phyloP scores from a whole-genome alignment of 2,888 invertebrate species.

The Shargacucullia verbasci region DNA sequence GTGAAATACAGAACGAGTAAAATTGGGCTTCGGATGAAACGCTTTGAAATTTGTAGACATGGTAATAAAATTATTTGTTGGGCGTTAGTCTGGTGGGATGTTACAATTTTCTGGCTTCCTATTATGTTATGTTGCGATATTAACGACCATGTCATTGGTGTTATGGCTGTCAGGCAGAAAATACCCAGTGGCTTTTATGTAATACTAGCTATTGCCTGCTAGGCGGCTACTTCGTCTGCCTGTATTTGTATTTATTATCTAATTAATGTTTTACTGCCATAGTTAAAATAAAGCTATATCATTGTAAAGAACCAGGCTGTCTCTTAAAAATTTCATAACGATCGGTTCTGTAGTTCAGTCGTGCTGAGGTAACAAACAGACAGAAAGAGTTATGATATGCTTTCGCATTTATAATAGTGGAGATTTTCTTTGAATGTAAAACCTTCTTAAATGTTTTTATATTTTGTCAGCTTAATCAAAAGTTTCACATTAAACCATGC shows the following conservation, averaged over 20 bases:
- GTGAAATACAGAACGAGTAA: slow-evolving; percentile 61
- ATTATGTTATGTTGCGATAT: slow-evolving; percentile 30
- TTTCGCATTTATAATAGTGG: no score
- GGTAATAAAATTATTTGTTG: slow-evolving; percentile 50
- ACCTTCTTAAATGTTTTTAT: neutral
- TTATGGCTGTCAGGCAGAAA: slow-evolving; percentile 14
- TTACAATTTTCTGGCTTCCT: slow-evolving; percentile 39
- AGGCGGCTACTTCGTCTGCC: no score
- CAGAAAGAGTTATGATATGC: no score
- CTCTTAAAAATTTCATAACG: no score
- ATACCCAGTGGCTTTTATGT: neutral
- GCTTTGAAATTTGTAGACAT: slow-evolving; percentile 52
- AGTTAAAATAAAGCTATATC: no score
- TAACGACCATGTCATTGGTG: slow-evolving; percentile 23
- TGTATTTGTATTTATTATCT: no score
- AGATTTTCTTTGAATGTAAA: no score
- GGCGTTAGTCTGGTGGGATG: slow-evolving; percentile 33
- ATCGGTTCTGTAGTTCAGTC: no score
- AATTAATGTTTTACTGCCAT: no score
- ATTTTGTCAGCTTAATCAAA: neutral
- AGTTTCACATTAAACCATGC: slow-evolving; percentile 1
- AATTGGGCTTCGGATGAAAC: slow-evolving; percentile 53
- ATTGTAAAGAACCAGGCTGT: no score
- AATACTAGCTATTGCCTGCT: no score
- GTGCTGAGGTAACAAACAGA: no score